phyloP scores from a whole-genome alignment of 2,113 vertebrate species.

The Carollia perspicillata region DNA sequence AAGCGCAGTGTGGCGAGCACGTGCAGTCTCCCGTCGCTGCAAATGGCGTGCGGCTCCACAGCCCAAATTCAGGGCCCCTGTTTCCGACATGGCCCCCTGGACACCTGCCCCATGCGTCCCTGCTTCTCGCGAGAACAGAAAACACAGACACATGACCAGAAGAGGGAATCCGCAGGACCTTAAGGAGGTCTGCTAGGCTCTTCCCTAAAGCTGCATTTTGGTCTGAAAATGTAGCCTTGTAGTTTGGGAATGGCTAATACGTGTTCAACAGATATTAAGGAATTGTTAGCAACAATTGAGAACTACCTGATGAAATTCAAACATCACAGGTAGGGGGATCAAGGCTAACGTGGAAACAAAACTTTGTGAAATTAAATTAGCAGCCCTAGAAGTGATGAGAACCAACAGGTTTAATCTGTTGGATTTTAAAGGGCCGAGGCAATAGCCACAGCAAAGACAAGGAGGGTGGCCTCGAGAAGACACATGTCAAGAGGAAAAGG shows the following conservation, averaged over 20 bases:
- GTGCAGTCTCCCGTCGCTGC: background rate
- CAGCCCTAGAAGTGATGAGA: background rate
- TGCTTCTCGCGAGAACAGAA: background rate
- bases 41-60: background rate
- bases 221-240: background rate
- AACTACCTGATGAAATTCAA: background rate
- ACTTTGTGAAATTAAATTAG: background rate
- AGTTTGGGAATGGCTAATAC: background rate
- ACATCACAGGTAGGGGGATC: background rate
- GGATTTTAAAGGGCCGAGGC: background rate
- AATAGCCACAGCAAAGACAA: background rate
- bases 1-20: background rate
- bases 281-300: background rate
- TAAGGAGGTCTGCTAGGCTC: background rate
- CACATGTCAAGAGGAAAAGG: background rate
- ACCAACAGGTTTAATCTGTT: background rate
- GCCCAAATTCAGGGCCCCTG: background rate
- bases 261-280: background rate
- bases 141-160: background rate
- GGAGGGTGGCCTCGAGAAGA: rapidly evolving
- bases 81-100: background rate
- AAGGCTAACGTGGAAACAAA: background rate
- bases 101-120: background rate
- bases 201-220: background rate
- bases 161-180: too few species aligned